Conservation (phyloP, 2,888 invertebrate genomes). For the Dolichomitus sp. region DNA sequence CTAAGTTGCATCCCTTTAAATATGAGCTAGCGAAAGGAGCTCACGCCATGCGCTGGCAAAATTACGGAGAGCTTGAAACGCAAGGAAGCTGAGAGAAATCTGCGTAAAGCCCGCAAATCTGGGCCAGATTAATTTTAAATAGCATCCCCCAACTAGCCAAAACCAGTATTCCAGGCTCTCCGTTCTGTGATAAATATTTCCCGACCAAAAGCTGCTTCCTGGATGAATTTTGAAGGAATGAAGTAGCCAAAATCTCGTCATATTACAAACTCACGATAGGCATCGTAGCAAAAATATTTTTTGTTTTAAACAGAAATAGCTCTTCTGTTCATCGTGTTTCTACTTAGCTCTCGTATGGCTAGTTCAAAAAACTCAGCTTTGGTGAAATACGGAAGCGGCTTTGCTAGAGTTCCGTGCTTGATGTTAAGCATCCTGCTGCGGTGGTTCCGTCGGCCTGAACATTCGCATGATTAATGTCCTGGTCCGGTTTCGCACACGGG, state of each 20-base stretch:
- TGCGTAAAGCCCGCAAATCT: not conserved
- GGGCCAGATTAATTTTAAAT: slow-evolving; percentile 42
- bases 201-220: not conserved
- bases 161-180: not conserved
- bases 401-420: not conserved
- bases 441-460: slow-evolving; percentile 17
- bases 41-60: slow-evolving; percentile 4
- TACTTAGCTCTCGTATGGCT: not conserved
- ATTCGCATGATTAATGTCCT: slow-evolving; percentile 46
- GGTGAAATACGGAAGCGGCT: not conserved
- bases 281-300: slow-evolving; percentile 10
- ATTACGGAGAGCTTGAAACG: slow-evolving; percentile 1
- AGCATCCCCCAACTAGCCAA: slow-evolving; percentile 14
- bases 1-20: slow-evolving; percentile 41
- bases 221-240: slow-evolving; percentile 24
- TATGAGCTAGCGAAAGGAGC: slow-evolving; percentile 9
- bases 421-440: slow-evolving; percentile 36
- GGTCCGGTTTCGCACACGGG: not conserved
- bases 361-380: slow-evolving; percentile 1
- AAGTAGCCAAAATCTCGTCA: not conserved
- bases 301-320: slow-evolving; percentile 26
- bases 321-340: not conserved
- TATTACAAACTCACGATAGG: slow-evolving; percentile 1
- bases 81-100: slow-evolving; percentile 4
- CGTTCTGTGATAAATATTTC: slow-evolving; percentile 14